Percentiles rank a stretch among this genome's conserved stretches.
Conservation (phyloP, 2,113 vertebrate species). For the Machaerirhynchus nigripectus region DNA sequence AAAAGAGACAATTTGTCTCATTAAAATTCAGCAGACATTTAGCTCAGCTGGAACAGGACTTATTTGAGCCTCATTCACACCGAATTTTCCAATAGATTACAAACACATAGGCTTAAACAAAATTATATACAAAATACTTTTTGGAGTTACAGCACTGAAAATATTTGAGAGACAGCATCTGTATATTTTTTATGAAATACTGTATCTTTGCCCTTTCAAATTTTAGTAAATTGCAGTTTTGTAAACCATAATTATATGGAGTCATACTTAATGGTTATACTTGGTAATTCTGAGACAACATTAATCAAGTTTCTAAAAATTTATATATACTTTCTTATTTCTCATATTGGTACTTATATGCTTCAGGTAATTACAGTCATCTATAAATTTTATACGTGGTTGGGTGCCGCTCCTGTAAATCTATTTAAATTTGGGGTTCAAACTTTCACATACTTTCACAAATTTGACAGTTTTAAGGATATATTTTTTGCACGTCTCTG, state of each 20-base stretch:
- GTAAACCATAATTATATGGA: conserved; percentile 52
- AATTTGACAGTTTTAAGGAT: neutral
- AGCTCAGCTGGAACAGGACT: conserved; percentile 37
- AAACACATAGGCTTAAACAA: conserved; percentile 5
- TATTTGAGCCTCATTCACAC: conserved; percentile 26
- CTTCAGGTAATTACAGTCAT: conserved; percentile 25
- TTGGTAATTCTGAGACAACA: conserved; percentile 47
- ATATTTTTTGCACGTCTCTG: neutral
- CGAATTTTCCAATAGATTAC: conserved; percentile 43
- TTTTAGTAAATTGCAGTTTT: conserved; percentile 64
- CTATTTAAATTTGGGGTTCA: neutral
- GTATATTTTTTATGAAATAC: conserved; percentile 26
- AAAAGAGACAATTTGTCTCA: conserved; percentile 52
- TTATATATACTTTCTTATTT: conserved; percentile 3
- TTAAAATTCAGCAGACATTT: conserved; percentile 63
- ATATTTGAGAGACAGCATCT: conserved; percentile 39
- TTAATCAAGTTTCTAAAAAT: conserved; percentile 62
- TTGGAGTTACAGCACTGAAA: neutral
- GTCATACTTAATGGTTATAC: conserved; percentile 1
- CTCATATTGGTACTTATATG: neutral
- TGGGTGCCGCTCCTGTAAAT: neutral
- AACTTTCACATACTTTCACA: neutral
- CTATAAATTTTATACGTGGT: neutral
- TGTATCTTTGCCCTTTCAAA: conserved; percentile 46
- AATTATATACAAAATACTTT: conserved; percentile 36